Percentiles rank a stretch among this genome's conserved stretches.
These are phyloP conservation scores for Jaculus jaculus DNA, from an alignment of 2,113 vertebrate genomes.

Conservation along the genomic window DNA sequence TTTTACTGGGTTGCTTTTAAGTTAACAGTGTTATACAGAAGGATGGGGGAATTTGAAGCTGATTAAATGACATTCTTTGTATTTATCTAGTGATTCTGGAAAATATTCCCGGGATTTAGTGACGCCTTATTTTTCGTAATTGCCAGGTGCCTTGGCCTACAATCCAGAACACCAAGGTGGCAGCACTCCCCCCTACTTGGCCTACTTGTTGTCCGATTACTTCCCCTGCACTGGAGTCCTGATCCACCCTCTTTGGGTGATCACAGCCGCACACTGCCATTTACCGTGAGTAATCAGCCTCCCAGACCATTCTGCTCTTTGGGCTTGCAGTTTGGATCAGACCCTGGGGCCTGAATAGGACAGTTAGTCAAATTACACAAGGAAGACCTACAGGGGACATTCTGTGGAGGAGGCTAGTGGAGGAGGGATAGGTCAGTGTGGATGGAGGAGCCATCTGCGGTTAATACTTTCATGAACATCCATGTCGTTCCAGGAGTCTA, in stretches of 20 bases:
- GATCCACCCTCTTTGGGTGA: constrained; percentile 70
- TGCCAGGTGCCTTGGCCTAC: constrained; percentile 42
- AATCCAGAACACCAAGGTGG: background rate
- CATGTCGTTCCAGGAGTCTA: constrained; percentile 49
- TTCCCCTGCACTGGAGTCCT: constrained; percentile 71
- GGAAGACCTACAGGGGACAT: background rate
- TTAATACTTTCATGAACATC: background rate
- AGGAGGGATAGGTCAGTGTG: background rate
- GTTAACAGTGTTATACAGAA: background rate
- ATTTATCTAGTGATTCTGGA: background rate
- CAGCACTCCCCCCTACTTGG: constrained; percentile 44
- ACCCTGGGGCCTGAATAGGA: background rate
- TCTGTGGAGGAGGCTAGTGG: too few species aligned
- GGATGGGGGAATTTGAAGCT: background rate
- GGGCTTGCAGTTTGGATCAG: background rate
- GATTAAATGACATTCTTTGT: background rate
- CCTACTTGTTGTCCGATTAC: constrained; percentile 73
- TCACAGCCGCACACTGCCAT: constrained; percentile 75
- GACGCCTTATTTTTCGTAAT: background rate
- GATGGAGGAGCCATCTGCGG: too few species aligned
- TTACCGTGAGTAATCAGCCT: constrained; percentile 65
- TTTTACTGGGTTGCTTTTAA: background rate
- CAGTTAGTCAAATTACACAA: background rate
- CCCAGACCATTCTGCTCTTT: background rate
- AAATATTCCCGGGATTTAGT: too few species aligned